Evolutionary conservation across 2,888 invertebrate species (phyloP).

Genomic region (Melangyna quadrimaculata): DNA sequence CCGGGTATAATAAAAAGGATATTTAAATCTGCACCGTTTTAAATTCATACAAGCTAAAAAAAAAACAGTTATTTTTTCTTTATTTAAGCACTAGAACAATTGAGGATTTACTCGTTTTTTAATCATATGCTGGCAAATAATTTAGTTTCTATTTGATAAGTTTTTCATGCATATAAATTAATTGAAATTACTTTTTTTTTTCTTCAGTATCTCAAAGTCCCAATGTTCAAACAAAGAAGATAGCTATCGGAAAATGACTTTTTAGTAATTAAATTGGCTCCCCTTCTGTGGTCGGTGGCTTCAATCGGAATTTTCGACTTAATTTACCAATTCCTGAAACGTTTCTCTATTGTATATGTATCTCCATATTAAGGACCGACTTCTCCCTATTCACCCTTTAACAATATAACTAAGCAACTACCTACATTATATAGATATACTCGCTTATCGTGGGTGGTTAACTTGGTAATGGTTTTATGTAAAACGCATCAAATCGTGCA

Average conservation of each 20-base stretch:
- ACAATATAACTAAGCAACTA: background rate
- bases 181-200: background rate
- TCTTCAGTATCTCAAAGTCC: background rate
- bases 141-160: background rate
- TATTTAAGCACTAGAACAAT: background rate
- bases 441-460: conserved; percentile 57
- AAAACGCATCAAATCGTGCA: conserved; percentile 60
- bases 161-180: background rate
- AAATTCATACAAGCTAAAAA: too few relatives aligned
- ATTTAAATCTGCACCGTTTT: too few relatives aligned
- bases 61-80: too few relatives aligned
- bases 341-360: background rate
- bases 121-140: background rate
- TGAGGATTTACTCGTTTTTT: background rate
- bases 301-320: conserved; percentile 21
- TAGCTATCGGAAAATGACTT: background rate
- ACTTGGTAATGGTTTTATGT: conserved; percentile 37
- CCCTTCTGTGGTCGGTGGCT: background rate
- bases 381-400: background rate
- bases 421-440: background rate
- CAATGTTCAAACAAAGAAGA: background rate
- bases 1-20: too few relatives aligned
- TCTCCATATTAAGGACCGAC: background rate
- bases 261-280: background rate
- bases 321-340: background rate